Evolutionary conservation across 2,113 vertebrate genomes (phyloP).

Genomic region (Chiloscyllium plagiosum): DNA sequence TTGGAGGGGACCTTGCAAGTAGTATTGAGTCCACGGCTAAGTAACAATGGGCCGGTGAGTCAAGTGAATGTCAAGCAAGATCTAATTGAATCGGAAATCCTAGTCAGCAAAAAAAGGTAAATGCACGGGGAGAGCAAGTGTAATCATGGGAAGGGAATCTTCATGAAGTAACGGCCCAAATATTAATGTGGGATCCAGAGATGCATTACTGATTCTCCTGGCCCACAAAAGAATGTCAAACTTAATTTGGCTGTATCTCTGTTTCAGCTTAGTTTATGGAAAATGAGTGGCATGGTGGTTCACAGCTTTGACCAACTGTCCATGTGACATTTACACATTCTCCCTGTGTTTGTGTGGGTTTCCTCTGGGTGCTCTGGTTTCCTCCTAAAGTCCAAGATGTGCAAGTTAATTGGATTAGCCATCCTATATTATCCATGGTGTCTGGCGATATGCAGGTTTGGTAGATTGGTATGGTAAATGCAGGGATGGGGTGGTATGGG

Average conservation of each 20-base stretch:
- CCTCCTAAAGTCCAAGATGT: no score
- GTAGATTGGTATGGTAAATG: no score
- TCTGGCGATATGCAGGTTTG: no score
- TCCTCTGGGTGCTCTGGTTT: no score
- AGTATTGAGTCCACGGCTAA: not conserved
- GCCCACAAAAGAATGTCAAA: not conserved
- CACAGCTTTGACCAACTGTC: no score
- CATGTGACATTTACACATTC: no score
- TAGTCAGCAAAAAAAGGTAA: not conserved
- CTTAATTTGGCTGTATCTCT: not conserved
- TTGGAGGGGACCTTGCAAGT: no score
- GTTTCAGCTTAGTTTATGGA: not conserved
- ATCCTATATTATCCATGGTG: no score
- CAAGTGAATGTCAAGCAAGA: not conserved
- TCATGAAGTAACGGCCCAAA: not conserved
- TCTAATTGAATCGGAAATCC: not conserved
- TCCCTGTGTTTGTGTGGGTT: no score
- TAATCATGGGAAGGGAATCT: not conserved
- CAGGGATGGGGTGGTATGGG: no score
- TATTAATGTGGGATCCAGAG: not conserved
- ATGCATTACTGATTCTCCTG: not conserved
- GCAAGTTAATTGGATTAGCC: no score
- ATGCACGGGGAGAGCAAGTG: not conserved
- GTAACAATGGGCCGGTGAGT: not conserved
- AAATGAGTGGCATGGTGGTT: not conserved